Conservation (phyloP, 1,140 invertebrate species). For the Vanessa tameamea region DNA sequence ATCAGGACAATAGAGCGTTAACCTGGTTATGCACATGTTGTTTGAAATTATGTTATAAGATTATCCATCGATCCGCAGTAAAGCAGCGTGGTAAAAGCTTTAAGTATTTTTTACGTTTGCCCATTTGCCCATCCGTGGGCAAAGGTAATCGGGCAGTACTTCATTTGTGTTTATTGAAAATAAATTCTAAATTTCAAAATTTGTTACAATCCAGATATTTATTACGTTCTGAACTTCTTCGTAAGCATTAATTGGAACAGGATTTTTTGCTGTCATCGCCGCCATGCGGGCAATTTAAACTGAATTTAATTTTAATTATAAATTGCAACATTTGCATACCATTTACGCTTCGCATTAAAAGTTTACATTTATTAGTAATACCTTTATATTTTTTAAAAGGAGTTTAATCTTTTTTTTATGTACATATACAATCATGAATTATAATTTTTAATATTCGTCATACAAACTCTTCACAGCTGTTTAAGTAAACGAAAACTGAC, state of each 20-base stretch:
- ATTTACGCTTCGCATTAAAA: slow-evolving; percentile 14
- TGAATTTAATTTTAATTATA: slow-evolving; percentile 27
- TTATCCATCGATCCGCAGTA: too few relatives aligned
- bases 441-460: neutral
- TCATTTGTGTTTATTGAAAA: too few relatives aligned
- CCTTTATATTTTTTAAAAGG: slow-evolving; percentile 13
- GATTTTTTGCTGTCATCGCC: slow-evolving; percentile 28
- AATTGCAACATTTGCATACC: slow-evolving; percentile 25
- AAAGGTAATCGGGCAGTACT: too few relatives aligned
- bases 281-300: slow-evolving; percentile 18
- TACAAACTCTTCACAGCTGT: neutral
- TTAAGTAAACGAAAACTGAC: slow-evolving; percentile 1
- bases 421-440: neutral
- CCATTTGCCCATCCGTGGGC: too few relatives aligned
- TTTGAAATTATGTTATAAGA: too few relatives aligned
- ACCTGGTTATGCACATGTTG: too few relatives aligned
- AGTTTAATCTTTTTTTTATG: neutral
- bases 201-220: neutral
- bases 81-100: too few relatives aligned
- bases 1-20: too few relatives aligned
- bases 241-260: slow-evolving; percentile 19
- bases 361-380: neutral
- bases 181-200: too few relatives aligned
- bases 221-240: slow-evolving; percentile 7
- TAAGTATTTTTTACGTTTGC: too few relatives aligned